phyloP scores from a whole-genome alignment of 1,140 invertebrate genomes.

The Drosophila nebulosa region DNA sequence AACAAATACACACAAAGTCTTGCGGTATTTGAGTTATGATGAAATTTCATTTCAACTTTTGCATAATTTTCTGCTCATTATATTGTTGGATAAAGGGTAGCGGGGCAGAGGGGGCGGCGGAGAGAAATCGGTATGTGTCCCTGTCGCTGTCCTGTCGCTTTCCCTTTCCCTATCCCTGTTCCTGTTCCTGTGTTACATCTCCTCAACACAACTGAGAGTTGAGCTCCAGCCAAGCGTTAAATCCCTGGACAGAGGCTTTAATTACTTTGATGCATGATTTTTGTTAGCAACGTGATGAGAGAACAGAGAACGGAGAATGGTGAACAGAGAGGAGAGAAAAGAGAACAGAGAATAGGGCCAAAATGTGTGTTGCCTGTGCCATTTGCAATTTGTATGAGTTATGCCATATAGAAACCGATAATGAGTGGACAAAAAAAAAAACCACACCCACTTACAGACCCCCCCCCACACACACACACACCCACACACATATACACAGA shows the following conservation, averaged over 20 bases:
- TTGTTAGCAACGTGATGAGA: constrained; percentile 10
- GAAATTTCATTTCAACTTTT: constrained; percentile 76
- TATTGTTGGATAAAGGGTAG: background rate
- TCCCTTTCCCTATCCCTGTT: no score
- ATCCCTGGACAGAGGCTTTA: constrained; percentile 66
- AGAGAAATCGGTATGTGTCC: background rate
- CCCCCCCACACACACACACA: no score
- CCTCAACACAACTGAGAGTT: background rate
- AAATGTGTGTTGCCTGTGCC: constrained; percentile 41
- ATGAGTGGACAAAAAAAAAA: constrained; percentile 42
- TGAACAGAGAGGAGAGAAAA: no score
- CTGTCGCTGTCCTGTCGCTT: no score
- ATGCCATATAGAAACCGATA: constrained; percentile 23
- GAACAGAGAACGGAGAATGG: no score
- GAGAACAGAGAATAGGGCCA: no score
- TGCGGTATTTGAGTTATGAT: constrained; percentile 53
- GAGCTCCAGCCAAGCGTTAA: constrained; percentile 48
- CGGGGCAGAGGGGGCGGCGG: background rate
- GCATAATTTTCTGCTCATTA: constrained; percentile 77
- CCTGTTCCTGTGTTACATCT: constrained; percentile 1
- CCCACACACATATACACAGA: no score
- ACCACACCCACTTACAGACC: background rate
- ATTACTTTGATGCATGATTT: constrained; percentile 78
- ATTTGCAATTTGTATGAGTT: constrained; percentile 59
- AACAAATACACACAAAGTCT: constrained; percentile 32